Base-by-base conservation (phyloP, 2,888 invertebrate genomes). In the Cremastinae sp. region DNA sequence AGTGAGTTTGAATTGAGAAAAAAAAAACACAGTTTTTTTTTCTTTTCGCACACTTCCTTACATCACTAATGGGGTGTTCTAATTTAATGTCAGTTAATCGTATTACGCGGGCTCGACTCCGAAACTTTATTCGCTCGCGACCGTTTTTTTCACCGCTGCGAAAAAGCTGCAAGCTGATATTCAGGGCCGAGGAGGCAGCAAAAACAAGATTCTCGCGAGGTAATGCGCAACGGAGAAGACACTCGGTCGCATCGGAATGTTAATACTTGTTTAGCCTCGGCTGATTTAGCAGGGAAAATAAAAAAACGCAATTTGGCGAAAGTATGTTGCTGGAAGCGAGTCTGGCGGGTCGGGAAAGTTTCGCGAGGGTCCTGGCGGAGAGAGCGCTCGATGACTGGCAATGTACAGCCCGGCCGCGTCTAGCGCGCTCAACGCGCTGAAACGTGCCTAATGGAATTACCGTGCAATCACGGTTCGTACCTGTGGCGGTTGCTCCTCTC, bases 261-360 rank as follows among this genome's bases (percentile, higher is more conserved):
- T 86, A 84, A 86, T 86, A 84, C 83, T 85, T 84, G 84, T 84
- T 86, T 84, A 85, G 82, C 81, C 80, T 76, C 80, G 81, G 81
- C 83, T 86, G 86, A 86, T 86, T 86, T 85, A 85, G 81, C 84
- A 74, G 79, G 72, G 81, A 84, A 82, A 86, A 86, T 86, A 84
- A 86, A 86, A 86, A 86, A 85, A 41, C 85, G 84, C 84, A 84
- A 86, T 86, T 86, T 86, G 84, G 86, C 82, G 79, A 59, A 75
- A 71, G 62, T 51, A 53, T 69, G 34, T 20, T 49, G 36, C 61
- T 47, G 12, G 14, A 51, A 34, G 56, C 43, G 51, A 41, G 69
- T 68, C 45, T 47, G 41, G 34, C 14, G 36, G 53, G 47, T 38
- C 47, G 64, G 22, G 20, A 66, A 28, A 72, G 59, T 56, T 70